Evolutionary conservation across 2,797 vertebrate genomes (phyloP), one percentile per base, ranked within the genome.

Genomic region (Sebastolobus altivelis): DNA sequence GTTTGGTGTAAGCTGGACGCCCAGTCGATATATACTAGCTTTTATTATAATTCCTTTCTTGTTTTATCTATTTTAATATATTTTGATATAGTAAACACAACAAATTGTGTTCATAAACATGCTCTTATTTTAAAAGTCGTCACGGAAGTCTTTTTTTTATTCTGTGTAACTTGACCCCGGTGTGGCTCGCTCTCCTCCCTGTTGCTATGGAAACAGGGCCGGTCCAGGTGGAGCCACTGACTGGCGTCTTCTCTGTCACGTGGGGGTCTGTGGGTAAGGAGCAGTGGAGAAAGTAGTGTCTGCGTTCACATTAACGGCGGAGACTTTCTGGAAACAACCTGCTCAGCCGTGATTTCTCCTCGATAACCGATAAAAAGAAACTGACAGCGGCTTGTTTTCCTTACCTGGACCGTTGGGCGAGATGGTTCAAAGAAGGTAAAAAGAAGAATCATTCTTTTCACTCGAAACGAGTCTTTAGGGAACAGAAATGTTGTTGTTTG

Each of bases 191-290:
- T 75, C 84, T 63, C 86, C 86, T 91, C 88, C 86, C 80, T 94
- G 93, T 94, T 93, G 94, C 95, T 90, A 95, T 95, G 94, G 94
- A 93, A 94, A 96, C 95, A 94, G 94, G 91, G 94, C 88, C 75
- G 88, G 93, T 80, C 90, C 92, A 96, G 97, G 96, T 96, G 96
- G 95, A 94, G 95, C 93, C 77, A 83, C 87, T 90, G 94, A 94
- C 96, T 94, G 95, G 96, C 93, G 92, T 92, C 78, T 80, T 60
- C 71, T 22, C 16, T 29, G 89, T 96, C 97, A 97, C 96, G 96
- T 97, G 96, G 91, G 54, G 85, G 79, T 75, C 86, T 88, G 88
- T 94, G 93, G 70, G 89, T 91, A 94, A 95, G 93, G 93, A 94
- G 94, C 95, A 77, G 92, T 85, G 88, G 83, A 86, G 86, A 93